Evolutionary conservation across 2,888 invertebrate species (phyloP).

Genomic region (Cybosia mesomella): DNA sequence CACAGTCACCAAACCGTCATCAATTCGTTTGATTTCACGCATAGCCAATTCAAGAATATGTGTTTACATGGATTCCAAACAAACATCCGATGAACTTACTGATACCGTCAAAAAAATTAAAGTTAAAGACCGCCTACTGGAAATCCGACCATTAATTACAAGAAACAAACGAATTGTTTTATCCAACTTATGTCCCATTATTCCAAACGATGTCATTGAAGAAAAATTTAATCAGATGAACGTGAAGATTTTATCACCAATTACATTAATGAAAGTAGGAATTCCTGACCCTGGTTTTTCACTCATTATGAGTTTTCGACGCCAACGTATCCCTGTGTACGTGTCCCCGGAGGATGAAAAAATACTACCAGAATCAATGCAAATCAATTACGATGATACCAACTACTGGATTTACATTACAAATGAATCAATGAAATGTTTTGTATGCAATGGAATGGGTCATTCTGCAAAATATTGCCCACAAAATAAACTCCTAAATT

Average conservation of each 20-base stretch:
- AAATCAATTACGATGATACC: constrained; percentile 11
- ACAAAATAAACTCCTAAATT: constrained; percentile 11
- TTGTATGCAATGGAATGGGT: constrained; percentile 15
- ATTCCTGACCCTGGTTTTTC: constrained; percentile 20
- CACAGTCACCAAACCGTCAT: not conserved
- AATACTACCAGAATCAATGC: constrained; percentile 14
- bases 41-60: constrained; percentile 6
- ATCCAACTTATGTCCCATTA: constrained; percentile 34
- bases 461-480: constrained; percentile 27
- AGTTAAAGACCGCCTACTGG: constrained; percentile 21
- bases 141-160: too few species aligned
- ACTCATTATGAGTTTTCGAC: constrained; percentile 30
- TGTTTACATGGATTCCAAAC: constrained; percentile 10
- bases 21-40: constrained; percentile 13
- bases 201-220: constrained; percentile 23
- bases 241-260: not conserved
- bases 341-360: constrained; percentile 3
- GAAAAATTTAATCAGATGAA: constrained; percentile 20
- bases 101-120: not conserved
- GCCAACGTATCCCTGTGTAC: constrained; percentile 19
- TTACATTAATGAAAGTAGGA: constrained; percentile 6
- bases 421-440: constrained; percentile 21
- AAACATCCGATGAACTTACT: constrained; percentile 13
- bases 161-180: constrained; percentile 40
- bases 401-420: constrained; percentile 23